phyloP scores from a whole-genome alignment of 2,888 invertebrate genomes.

The Choreutis nemorana region DNA sequence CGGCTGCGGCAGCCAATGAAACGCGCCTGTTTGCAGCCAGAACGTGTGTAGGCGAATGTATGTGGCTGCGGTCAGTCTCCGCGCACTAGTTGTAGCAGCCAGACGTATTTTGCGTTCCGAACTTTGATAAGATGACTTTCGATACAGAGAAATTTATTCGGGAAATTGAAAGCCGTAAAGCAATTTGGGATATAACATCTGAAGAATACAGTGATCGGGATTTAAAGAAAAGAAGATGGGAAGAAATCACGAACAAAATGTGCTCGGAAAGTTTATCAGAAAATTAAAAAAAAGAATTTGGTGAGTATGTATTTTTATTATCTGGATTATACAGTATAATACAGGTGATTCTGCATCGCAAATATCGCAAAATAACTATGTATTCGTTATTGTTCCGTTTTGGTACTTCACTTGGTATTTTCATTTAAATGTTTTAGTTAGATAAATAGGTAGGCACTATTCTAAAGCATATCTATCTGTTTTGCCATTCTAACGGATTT shows the following conservation, averaged over 20 bases:
- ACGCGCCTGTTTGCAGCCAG: conserved; percentile 6
- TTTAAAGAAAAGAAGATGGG: conserved; percentile 17
- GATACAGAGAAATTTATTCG: conserved; percentile 16
- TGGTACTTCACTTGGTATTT: conserved; percentile 12
- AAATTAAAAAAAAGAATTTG: conserved; percentile 15
- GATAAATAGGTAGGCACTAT: conserved; percentile 13
- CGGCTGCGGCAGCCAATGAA: no score
- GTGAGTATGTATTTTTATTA: conserved; percentile 16
- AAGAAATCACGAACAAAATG: conserved; percentile 15
- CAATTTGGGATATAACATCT: conserved; percentile 15
- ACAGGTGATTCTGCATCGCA: conserved; percentile 11
- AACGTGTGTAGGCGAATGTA: conserved; percentile 7
- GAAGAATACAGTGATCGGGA: conserved; percentile 16
- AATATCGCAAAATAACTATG: conserved; percentile 13
- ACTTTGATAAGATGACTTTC: conserved; percentile 11
- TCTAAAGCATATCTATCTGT: conserved; percentile 13
- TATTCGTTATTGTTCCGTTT: conserved; percentile 11
- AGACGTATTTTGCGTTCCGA: no score
- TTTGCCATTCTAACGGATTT: conserved; percentile 13
- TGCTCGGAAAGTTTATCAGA: conserved; percentile 14
- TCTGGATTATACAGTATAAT: conserved; percentile 12
- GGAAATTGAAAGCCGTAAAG: conserved; percentile 15
- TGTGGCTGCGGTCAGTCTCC: no score
- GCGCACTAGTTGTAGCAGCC: no score
- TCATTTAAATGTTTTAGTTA: conserved; percentile 13